These are phyloP conservation scores for Litoditis marina DNA, from an alignment of 2,888 invertebrate species.

Conservation along the genomic window DNA sequence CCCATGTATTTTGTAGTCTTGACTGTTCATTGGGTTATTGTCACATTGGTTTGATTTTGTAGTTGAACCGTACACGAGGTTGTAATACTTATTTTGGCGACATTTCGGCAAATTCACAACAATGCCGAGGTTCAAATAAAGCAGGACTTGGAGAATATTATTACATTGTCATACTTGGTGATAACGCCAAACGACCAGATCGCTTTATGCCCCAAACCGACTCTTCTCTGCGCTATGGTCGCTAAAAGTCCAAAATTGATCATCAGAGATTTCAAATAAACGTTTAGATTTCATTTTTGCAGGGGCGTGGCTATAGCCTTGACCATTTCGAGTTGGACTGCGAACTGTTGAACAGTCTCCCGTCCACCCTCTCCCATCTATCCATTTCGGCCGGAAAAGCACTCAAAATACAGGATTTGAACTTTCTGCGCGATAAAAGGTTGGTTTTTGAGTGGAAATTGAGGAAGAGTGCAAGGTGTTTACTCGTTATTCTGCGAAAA, in stretches of 20 bases:
- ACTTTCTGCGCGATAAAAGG: constrained; percentile 11
- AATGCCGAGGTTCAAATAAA: too few relatives aligned
- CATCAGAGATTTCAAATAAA: not conserved
- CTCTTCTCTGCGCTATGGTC: too few relatives aligned
- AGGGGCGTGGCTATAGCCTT: constrained; percentile 8
- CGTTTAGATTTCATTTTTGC: not conserved
- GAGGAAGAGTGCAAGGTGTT: too few relatives aligned
- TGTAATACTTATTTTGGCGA: too few relatives aligned
- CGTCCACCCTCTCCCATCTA: not conserved
- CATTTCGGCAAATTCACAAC: too few relatives aligned
- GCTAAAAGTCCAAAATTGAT: too few relatives aligned
- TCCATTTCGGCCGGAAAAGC: constrained; percentile 11
- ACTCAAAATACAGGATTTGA: constrained; percentile 1
- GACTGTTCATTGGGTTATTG: not conserved
- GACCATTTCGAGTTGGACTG: constrained; percentile 10
- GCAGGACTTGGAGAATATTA: too few relatives aligned
- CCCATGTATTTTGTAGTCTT: not conserved
- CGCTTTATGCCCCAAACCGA: too few relatives aligned
- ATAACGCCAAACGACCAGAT: too few relatives aligned
- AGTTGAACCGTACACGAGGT: not conserved
- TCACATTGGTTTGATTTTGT: not conserved
- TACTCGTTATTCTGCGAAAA: too few relatives aligned
- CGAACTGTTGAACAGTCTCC: constrained; percentile 1
- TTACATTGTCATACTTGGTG: too few relatives aligned
- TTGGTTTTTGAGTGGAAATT: too few relatives aligned